Evolutionary conservation across 1,140 invertebrate genomes (phyloP), one percentile per base, ranked within the genome.

Genomic region (Berghia stephanieae): DNA sequence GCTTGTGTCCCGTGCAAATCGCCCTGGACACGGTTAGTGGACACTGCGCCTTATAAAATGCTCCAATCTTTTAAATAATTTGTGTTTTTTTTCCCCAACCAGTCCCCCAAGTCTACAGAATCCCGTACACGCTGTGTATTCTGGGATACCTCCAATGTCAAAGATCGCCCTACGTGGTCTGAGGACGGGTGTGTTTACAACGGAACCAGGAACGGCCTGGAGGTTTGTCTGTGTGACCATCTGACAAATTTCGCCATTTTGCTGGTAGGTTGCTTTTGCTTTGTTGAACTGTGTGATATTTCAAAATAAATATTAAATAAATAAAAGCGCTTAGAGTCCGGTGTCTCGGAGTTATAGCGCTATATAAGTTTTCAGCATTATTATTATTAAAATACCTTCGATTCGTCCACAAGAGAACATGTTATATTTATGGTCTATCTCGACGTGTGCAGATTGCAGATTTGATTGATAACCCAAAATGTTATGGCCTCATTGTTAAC

Each of bases 181-280:
- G 70, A 60, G 1, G 42, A 73, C 3, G 87, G 87, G 0, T 88
- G 87, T 77, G 34, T 49, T 0, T 86, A 83, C 73, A 82, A 85
- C 46, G 85, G 85, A n/a, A 83, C 77, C 2, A 44, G 81, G 3
- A 82, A 84, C 68, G 86, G 84, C 18, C 66, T 81, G 38, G 79
- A 85, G 31, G 73, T 86, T 3, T 88, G 87, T 75, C 66, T 85
- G 42, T 88, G 87, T 83, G 82, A 88, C 75, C 87, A 88, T 72
- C 77, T 88, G 31, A 88, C 87, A 2, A 88, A 88, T 78, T 88
- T 88, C 68, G 87, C 87, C 10, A 82, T 88, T 10, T 79, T 88
- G 0, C 76, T 87, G 63, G 87, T 88, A 74, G 82, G 85, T 82
- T 8, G 21, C 67, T 42, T 60, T 0, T 38, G 1, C 18, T 36